Evolutionary conservation across 92 coral and sea anemone genomes (phyloP).

Genomic region (Epizoanthus ramosus): DNA sequence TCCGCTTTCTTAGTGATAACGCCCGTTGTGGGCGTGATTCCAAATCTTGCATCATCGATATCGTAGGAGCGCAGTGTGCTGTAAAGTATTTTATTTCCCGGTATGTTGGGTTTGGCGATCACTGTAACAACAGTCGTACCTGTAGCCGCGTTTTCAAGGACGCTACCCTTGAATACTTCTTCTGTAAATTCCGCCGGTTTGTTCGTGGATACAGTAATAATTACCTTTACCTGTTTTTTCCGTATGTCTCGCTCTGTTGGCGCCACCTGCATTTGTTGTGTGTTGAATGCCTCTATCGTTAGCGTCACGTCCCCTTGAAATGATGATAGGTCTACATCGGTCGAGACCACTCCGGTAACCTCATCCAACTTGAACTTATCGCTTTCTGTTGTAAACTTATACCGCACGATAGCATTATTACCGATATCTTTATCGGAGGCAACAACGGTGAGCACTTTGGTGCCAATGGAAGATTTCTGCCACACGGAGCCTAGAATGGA

Average conservation of each 20-base stretch:
- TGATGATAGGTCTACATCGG: constrained; percentile 54
- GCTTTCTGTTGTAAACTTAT: constrained; percentile 51
- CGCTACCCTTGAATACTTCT: constrained; percentile 41
- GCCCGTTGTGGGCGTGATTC: constrained; percentile 70
- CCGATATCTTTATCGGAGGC: constrained; percentile 75
- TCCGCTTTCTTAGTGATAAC: constrained; percentile 60
- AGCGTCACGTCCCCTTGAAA: constrained; percentile 54
- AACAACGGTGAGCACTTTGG: constrained; percentile 60
- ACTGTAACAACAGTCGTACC: constrained; percentile 29
- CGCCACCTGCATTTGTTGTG: constrained; percentile 55
- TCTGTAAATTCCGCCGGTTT: constrained; percentile 71
- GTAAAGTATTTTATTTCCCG: constrained; percentile 1
- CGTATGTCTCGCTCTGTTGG: constrained; percentile 33
- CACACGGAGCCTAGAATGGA: constrained; percentile 32
- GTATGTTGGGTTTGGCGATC: not conserved
- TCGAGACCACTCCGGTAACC: constrained; percentile 67
- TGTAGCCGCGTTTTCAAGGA: constrained; percentile 59
- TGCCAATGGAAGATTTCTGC: constrained; percentile 63
- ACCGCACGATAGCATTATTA: constrained; percentile 65
- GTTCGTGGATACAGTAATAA: constrained; percentile 56
- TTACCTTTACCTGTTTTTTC: constrained; percentile 48
- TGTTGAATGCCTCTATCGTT: constrained; percentile 59
- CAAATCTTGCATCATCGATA: constrained; percentile 37
- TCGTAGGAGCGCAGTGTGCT: constrained; percentile 7
- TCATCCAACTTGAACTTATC: constrained; percentile 63